These are phyloP conservation scores for Notiomystis cincta DNA, from an alignment of 2,113 vertebrate species.

Conservation along the genomic window DNA sequence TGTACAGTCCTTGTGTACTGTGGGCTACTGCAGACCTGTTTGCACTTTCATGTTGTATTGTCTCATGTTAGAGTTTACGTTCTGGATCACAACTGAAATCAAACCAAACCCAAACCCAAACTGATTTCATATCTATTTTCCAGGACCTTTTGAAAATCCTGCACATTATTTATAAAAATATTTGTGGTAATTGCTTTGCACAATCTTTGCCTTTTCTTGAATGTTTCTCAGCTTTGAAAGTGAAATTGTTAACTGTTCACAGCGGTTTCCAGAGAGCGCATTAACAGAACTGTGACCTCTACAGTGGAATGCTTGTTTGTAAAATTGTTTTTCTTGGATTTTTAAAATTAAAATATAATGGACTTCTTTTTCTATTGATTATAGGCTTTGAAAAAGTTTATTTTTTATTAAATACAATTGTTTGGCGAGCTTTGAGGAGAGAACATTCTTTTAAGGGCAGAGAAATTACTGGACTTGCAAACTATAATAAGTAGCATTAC, in stretches of 20 bases:
- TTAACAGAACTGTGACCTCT: conserved; percentile 33
- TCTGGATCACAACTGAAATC: not conserved
- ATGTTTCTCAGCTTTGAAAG: not conserved
- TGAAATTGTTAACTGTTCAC: not conserved
- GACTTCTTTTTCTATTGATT: conserved; percentile 17
- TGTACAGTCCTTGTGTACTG: not conserved
- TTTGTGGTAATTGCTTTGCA: not conserved
- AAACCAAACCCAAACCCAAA: not conserved
- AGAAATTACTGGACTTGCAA: not conserved
- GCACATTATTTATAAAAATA: not conserved
- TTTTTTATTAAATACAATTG: conserved; percentile 27
- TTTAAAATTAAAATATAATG: conserved; percentile 22
- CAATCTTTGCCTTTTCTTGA: not conserved
- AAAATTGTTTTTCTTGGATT: conserved; percentile 53
- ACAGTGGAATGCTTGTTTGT: conserved; percentile 1
- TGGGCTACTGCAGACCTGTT: not conserved
- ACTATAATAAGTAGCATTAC: not conserved
- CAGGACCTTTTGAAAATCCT: not conserved
- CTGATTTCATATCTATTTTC: not conserved
- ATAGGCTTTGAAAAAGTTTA: conserved; percentile 45
- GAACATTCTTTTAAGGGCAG: conserved; percentile 32
- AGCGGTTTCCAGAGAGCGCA: not conserved
- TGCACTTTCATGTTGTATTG: not conserved
- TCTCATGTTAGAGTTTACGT: not conserved
- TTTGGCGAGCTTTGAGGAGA: conserved; percentile 7